Percentiles rank a stretch among this genome's conserved stretches.
phyloP scores from a whole-genome alignment of 1,140 invertebrate genomes.

The Drosophila nannoptera region DNA sequence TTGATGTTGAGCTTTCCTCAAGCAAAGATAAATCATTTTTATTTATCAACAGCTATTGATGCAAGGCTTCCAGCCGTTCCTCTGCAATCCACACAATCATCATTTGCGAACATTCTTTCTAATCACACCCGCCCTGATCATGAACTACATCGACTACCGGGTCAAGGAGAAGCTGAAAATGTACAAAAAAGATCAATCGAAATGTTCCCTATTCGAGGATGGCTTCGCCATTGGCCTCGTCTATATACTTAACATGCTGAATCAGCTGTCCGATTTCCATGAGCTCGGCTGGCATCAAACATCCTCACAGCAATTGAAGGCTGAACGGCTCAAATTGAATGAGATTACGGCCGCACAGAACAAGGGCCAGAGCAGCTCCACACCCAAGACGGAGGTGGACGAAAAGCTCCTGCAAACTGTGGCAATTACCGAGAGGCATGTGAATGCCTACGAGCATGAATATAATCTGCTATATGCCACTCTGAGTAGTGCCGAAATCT shows the following conservation, averaged over 20 bases:
- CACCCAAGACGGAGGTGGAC: conserved; percentile 81
- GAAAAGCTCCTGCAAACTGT: conserved; percentile 95
- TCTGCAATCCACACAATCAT: conserved; percentile 91
- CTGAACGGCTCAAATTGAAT: conserved; percentile 83
- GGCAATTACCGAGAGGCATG: conserved; percentile 92
- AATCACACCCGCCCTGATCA: conserved; percentile 94
- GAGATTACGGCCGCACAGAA: conserved; percentile 78
- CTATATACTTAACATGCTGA: conserved; percentile 85
- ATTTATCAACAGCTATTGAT: conserved; percentile 85
- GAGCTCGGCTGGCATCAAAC: conserved; percentile 97
- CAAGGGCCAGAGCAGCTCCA: conserved; percentile 24
- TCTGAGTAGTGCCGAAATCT: conserved; percentile 95
- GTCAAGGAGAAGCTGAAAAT: conserved; percentile 96
- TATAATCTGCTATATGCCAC: conserved; percentile 95
- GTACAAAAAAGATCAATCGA: conserved; percentile 85
- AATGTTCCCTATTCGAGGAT: conserved; percentile 94
- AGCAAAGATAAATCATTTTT: neutral
- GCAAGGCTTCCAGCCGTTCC: conserved; percentile 94
- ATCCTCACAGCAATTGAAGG: conserved; percentile 86
- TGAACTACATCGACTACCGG: conserved; percentile 97
- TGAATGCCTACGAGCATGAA: conserved; percentile 90
- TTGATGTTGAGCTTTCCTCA: neutral
- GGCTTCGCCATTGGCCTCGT: conserved; percentile 97
- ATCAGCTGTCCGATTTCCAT: conserved; percentile 91
- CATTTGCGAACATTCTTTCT: conserved; percentile 97